Evolutionary conservation across 1,140 invertebrate genomes (phyloP).

Genomic region (Drosophila dunni): DNA sequence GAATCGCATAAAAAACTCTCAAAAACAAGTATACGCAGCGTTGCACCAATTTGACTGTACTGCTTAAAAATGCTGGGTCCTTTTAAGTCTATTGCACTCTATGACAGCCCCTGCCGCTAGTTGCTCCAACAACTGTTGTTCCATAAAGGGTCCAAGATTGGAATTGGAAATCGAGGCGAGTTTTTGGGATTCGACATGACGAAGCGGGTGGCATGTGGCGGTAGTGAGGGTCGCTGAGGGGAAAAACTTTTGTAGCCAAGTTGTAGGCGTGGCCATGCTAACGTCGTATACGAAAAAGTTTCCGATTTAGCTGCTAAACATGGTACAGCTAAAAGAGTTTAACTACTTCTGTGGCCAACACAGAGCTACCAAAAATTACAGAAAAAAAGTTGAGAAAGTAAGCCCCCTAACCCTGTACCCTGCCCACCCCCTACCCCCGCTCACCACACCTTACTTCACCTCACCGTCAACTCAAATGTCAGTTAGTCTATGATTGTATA

Average conservation of each 20-base stretch:
- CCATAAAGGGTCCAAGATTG: conserved; percentile 28
- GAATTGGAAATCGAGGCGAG: conserved; percentile 18
- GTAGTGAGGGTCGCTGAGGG: not conserved
- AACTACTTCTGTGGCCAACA: conserved; percentile 51
- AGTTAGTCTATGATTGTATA: conserved; percentile 34
- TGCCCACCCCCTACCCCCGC: not conserved
- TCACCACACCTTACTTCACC: not conserved
- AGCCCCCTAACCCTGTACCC: not conserved
- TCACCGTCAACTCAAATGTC: conserved; percentile 18
- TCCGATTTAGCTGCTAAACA: conserved; percentile 46
- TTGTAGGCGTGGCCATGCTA: conserved; percentile 28
- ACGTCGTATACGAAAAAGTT: conserved; percentile 33
- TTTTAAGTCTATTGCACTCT: not conserved
- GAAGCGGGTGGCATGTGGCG: not conserved
- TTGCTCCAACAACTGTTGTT: conserved; percentile 13
- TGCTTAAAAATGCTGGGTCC: not conserved
- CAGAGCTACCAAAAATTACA: conserved; percentile 42
- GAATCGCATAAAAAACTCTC: too few relatives aligned
- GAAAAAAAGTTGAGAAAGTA: conserved; percentile 40
- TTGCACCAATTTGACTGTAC: too few relatives aligned
- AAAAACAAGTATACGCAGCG: too few relatives aligned
- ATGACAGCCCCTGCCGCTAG: not conserved
- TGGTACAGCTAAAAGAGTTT: conserved; percentile 55
- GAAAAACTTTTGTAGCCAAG: conserved; percentile 23
- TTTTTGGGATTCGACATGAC: not conserved